Evolutionary conservation across 2,888 invertebrate species (phyloP).

Genomic region (Operophtera brumata): DNA sequence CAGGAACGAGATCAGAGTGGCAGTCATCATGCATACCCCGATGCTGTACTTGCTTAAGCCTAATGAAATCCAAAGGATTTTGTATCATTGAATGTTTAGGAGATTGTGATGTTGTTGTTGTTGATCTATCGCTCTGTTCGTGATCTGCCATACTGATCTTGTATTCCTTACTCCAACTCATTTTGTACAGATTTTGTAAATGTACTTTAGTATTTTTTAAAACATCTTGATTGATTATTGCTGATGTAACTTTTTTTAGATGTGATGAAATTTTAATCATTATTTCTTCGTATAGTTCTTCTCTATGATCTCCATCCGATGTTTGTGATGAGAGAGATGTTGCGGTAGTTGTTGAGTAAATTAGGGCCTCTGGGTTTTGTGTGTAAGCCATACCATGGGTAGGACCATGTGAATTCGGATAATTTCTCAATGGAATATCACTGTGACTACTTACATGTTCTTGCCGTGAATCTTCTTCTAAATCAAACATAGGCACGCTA

Average conservation of each 20-base stretch:
- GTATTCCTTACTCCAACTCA: slow-evolving; percentile 37
- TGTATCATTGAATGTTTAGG: slow-evolving; percentile 37
- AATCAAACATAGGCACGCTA: slow-evolving; percentile 7
- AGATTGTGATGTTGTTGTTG: slow-evolving; percentile 13
- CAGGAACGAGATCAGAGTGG: neutral
- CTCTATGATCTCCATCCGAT: slow-evolving; percentile 30
- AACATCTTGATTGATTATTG: slow-evolving; percentile 43
- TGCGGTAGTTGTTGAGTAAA: neutral
- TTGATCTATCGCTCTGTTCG: slow-evolving; percentile 21
- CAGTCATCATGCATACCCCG: neutral
- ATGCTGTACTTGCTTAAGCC: slow-evolving; percentile 16
- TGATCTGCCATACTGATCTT: slow-evolving; percentile 35
- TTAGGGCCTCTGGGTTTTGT: slow-evolving; percentile 2
- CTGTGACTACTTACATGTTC: neutral
- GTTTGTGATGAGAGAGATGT: slow-evolving; percentile 15
- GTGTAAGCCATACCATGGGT: neutral
- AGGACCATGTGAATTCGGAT: neutral
- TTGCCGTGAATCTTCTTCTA: slow-evolving; percentile 1
- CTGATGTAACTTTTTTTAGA: slow-evolving; percentile 39
- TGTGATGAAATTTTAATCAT: slow-evolving; percentile 51
- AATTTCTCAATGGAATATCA: neutral
- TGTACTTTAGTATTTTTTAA: slow-evolving; percentile 42
- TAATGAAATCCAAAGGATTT: slow-evolving; percentile 50
- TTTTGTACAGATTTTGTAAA: slow-evolving; percentile 44
- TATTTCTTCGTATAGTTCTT: slow-evolving; percentile 52